Base-by-base conservation (phyloP, 2,888 invertebrate species). In the Callimorpha dominula region DNA sequence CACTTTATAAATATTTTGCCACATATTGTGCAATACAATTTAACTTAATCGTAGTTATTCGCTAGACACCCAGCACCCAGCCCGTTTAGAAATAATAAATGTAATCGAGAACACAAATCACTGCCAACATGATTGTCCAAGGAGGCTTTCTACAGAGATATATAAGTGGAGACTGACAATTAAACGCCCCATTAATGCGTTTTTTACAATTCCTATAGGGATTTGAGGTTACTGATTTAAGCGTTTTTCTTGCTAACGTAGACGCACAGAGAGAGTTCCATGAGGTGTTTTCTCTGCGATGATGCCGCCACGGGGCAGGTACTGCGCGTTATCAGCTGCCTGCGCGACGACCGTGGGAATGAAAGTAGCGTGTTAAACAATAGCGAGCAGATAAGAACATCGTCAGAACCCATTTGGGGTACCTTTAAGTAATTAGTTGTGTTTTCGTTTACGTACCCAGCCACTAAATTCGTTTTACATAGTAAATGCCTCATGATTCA, bases 361-460 rank as follows among this genome's bases (percentile, higher is more conserved):
- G 89, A 95, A 94, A 93, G 92, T 93, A 91, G 90, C 92, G 91
- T 91, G 94, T 95, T 94, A 94, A 95, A 95, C 95, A 95, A 95
- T 95, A 91, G 93, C 89, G 84, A 70, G 76, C 84, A 95, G 95
- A 95, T 95, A 95, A 95, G 91, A 92, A 81, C 90, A 88, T 88
- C 90, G 92, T 89, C 93, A 92, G 93, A 91, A 91, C 91, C 91
- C 93, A 92, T 94, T 95, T 92, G 90, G 93, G 92, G 92, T 92
- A 91, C 91, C 90, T 90, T 86, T 89, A 85, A 90, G 89, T 92
- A 92, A 93, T 94, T 94, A 89, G 87, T 87, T 85, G 86, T 89
- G 89, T 92, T 93, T 92, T 91, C 90, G 90, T 89, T 88, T 88
- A 82, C 81, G 78, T 84, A 76, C 76, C 81, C 78, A 66, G 68